Base-by-base conservation (phyloP, 2,113 vertebrate genomes). In the Oreotrochilus melanogaster region DNA sequence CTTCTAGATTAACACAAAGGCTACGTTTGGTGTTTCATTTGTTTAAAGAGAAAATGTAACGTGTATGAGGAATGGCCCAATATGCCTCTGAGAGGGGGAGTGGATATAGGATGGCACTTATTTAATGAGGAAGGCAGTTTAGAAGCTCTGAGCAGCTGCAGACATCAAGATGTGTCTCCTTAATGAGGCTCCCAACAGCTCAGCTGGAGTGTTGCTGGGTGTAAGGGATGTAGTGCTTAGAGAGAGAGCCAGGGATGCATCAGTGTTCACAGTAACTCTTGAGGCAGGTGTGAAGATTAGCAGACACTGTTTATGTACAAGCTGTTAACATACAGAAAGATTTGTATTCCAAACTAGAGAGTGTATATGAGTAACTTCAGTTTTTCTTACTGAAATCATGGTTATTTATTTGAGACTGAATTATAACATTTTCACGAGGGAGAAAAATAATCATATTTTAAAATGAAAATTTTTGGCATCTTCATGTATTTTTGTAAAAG, bases 41-140 rank as follows among this genome's bases (percentile, higher is more conserved):
- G 92, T 94, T 95, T 81, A 92, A 96, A 95, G 57, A 93, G 95
- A 80, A 96, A 95, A 95, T 50, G 93, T 92, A 88, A 91, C 24
- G 48, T 66, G 53, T 50, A 27, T 95, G 85, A 95, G 79, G 73
- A 94, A 69, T 90, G 95, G 78, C 19, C 28, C 80, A 83, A 92
- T 96, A 78, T 56, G 85, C 70, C 76, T 96, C 87, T 93, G 69
- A 89, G 93, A 89, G 89, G 94, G 86, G 82, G 67, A 86, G 8
- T 56, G 76, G 61, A 75, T 94, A 90, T 92, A 95, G 73, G 62
- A 92, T 92, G 84, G 93, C 92, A 90, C 47, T 96, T 86, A 62
- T 35, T 93, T 83, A 35, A 93, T 83, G 86, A 91, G 80, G 58
- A 89, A 93, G 82, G 81, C 76, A 71, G 93, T 94, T 97, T 56